A percentile compares a stretch with the other conserved stretches of the same genome.
phyloP scores from a whole-genome alignment of 2,113 vertebrate genomes.

The Pterocles gutturalis region DNA sequence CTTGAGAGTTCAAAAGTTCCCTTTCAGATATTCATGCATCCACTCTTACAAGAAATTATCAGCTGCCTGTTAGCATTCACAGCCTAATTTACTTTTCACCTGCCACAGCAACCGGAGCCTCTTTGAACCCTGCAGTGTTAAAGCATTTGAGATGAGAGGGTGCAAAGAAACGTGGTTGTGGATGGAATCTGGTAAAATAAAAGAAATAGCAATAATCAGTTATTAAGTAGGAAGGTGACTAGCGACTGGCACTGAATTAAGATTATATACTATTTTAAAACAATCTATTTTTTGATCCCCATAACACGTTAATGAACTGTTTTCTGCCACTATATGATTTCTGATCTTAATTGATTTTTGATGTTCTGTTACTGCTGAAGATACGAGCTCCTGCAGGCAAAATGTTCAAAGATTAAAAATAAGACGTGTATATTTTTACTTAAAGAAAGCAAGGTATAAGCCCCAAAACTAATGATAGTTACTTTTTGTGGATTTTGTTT shows the following conservation, averaged over 20 bases:
- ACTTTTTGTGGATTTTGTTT: not conserved
- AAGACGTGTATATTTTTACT: not conserved
- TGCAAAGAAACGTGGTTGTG: not conserved
- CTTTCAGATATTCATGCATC: not conserved
- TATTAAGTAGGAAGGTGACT: not conserved
- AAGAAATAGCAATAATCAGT: not conserved
- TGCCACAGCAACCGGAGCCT: not conserved
- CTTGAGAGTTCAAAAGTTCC: not conserved
- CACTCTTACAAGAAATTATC: not conserved
- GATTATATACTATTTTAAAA: not conserved
- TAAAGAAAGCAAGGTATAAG: not conserved
- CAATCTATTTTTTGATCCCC: not conserved
- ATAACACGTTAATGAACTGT: not conserved
- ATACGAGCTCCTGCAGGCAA: not conserved
- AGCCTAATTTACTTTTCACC: not conserved
- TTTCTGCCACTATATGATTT: not conserved
- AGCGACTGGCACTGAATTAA: not conserved
- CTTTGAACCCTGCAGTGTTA: not conserved
- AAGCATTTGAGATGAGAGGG: not conserved
- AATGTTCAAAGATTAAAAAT: not conserved
- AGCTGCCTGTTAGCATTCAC: not conserved
- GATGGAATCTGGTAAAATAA: not conserved
- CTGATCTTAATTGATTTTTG: not conserved
- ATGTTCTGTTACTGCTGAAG: not conserved
- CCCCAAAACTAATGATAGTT: not conserved